phyloP scores from a whole-genome alignment of 2,888 invertebrate genomes.

The Protodeltote pygarga region DNA sequence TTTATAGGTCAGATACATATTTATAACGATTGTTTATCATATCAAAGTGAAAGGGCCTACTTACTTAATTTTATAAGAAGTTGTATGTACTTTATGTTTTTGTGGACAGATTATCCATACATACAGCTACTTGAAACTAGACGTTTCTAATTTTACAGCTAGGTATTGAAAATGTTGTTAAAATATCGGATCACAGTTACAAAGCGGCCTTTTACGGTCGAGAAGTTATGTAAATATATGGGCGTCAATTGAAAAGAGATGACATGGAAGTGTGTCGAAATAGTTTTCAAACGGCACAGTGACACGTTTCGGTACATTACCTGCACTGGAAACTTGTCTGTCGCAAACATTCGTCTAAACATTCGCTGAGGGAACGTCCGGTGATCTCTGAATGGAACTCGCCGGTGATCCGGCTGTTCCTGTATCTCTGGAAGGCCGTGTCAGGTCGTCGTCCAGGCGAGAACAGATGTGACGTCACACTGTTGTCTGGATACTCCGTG shows the following conservation, averaged over 20 bases:
- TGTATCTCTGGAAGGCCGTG: slow-evolving; percentile 95
- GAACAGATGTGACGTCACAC: slow-evolving; percentile 94
- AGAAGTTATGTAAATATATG: slow-evolving; percentile 45
- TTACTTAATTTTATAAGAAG: not conserved
- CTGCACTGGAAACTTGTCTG: slow-evolving; percentile 96
- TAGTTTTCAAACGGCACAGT: slow-evolving; percentile 46
- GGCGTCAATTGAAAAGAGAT: slow-evolving; percentile 39
- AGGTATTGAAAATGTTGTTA: slow-evolving; percentile 9
- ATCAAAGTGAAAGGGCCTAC: not conserved
- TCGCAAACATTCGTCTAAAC: slow-evolving; percentile 95
- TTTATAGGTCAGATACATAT: slow-evolving; percentile 44
- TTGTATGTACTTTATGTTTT: slow-evolving; percentile 12
- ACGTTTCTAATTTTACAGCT: slow-evolving; percentile 4
- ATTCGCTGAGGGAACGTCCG: slow-evolving; percentile 95
- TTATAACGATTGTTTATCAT: slow-evolving; percentile 25
- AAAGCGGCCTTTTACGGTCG: slow-evolving; percentile 36
- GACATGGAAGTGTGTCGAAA: slow-evolving; percentile 34
- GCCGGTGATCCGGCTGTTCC: slow-evolving; percentile 94
- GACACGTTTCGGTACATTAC: slow-evolving; percentile 71
- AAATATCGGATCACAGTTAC: slow-evolving; percentile 23
- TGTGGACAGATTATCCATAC: slow-evolving; percentile 2
- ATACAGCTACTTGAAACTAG: not conserved
- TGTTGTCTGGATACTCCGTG: slow-evolving; percentile 95
- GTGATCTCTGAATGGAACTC: slow-evolving; percentile 97
- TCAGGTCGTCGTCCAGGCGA: slow-evolving; percentile 93